Base-by-base conservation (phyloP, 1,140 invertebrate species). In the Belonocnema kinseyi region DNA sequence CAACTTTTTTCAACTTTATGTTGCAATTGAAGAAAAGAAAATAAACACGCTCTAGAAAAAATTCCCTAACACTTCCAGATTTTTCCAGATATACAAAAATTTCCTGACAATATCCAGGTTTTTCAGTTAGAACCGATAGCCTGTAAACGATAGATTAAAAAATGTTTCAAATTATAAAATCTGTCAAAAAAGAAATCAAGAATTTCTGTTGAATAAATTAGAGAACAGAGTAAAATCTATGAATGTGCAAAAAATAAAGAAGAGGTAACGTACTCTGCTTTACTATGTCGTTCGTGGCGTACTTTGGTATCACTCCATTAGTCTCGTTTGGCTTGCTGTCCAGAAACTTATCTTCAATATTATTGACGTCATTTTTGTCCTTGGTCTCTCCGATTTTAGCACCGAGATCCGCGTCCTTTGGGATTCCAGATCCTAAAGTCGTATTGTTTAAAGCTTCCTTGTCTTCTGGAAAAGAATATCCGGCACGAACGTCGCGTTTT, bases 401-500 rank as follows among this genome's bases (percentile, higher is more conserved):
- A 16, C 85, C 86, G 4, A 84, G 86, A 88, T 91, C 86, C 72
- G 61, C 50, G 72, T 87, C 83, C 21, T 85, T 86, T 77, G 90
- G 79, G 16, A 50, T 56, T 89, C 87, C 17, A 0, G 81, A 74
- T 2, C 50, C 77, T 33, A 54, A 66, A 50, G 50, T 73, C 50
- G 92, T 91, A 83, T 95, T 95, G 83, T 95, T 95, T 76, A 95
- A 89, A n/a, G 91, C 87, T 72, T 94, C 94, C 17, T 93, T 91
- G 0, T 90, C 82, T 1, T 93, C 92, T 0, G 94, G 93, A 80
- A 95, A 94, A 0, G 93, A 91, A 83, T 93, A 88, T 2, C 94
- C 95, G 3, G 91, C 90, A 58, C 94, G 92, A 80, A 97, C 96
- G 86, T 97, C 95, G 77, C 94, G 92, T 83, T 96, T 95, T 58